Percentiles rank a stretch among this genome's conserved stretches.
Evolutionary conservation across 2,797 vertebrate genomes (phyloP).

Genomic region (Macroramphosus scolopax): DNA sequence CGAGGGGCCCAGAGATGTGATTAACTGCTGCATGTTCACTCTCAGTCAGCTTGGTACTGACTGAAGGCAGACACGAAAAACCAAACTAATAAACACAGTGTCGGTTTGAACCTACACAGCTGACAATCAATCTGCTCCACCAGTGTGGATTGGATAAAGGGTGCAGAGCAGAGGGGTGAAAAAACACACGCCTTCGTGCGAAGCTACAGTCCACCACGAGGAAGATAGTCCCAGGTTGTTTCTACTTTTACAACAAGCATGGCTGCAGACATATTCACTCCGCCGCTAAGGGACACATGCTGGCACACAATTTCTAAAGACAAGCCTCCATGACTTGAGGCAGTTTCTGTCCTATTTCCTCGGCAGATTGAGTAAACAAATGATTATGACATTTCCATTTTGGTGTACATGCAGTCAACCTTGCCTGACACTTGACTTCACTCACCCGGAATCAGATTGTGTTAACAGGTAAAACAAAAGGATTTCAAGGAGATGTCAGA

Average conservation of each 20-base stretch:
- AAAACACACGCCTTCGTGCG: not conserved
- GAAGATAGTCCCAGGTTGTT: conserved; percentile 32
- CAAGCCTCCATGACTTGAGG: conserved; percentile 60
- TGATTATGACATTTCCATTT: conserved; percentile 41
- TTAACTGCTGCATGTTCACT: conserved; percentile 64
- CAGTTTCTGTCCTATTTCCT: conserved; percentile 70
- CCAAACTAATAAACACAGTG: conserved; percentile 69
- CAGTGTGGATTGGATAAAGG: conserved; percentile 39
- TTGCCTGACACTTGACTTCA: conserved; percentile 10
- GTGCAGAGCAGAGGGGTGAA: conserved; percentile 4
- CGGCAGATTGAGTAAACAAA: conserved; percentile 62
- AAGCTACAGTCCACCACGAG: too few species aligned
- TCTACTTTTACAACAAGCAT: conserved; percentile 28
- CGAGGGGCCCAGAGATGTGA: conserved; percentile 63
- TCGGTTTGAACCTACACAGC: conserved; percentile 50
- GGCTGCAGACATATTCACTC: conserved; percentile 37
- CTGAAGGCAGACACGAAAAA: conserved; percentile 60
- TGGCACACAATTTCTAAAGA: conserved; percentile 49
- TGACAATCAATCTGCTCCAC: conserved; percentile 59
- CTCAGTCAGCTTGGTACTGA: conserved; percentile 68
- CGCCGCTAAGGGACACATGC: conserved; percentile 42
- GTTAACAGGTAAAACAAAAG: not conserved
- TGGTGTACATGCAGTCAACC: conserved; percentile 15
- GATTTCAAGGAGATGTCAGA: not conserved
- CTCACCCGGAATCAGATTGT: not conserved